Evolutionary conservation across 2,797 vertebrate genomes (phyloP), one percentile per base, ranked within the genome.

Genomic region (Acridotheres tristis): DNA sequence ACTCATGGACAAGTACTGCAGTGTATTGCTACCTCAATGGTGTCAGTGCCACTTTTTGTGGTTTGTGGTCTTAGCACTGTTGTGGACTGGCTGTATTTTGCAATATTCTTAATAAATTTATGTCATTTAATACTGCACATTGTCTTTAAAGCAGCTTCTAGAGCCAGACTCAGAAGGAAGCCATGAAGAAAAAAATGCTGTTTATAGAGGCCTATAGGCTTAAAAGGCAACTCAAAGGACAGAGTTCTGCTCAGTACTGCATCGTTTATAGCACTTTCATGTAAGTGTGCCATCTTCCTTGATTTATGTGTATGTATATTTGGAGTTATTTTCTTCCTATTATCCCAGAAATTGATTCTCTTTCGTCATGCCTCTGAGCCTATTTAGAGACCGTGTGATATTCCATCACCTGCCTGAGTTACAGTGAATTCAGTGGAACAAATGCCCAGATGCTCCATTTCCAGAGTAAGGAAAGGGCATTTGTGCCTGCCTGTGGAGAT

Each of bases 221-320:
- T 45, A n/a, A 80, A 89, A 91, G 26, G 36, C 11, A 3, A 19
- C 43, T 62, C 8, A 6, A 90, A 88, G 43, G 55, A 79, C 32
- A 73, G 72, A 85, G 30, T 54, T 73, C 58, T 78, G 47, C 58
- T 38, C 13, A 13, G 47, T 29, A 74, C 58, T 78, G 36, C 58
- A 50, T 73, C 29, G 65, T 85, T 94, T 93, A 78, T 58, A 91
- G 67, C 63, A 68, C 54, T 89, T 85, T 61, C 66, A 69, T 48
- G 25, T 81, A 88, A 88, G 59, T 3, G 1, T 81, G 54, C 69
- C 89, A 88, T 45, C 55, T 73, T 66, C 14, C 71, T 88, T 94
- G 71, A 93, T 95, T 93, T 94, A 50, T 90, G n/a, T 80, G 68
- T 62, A 54, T 65, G 57, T 88, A 82, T 94, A 89, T 81, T 85